Percentiles rank a stretch among this genome's conserved stretches.
phyloP scores from a whole-genome alignment of 2,888 invertebrate genomes.

The Lampropteryx suffumata region DNA sequence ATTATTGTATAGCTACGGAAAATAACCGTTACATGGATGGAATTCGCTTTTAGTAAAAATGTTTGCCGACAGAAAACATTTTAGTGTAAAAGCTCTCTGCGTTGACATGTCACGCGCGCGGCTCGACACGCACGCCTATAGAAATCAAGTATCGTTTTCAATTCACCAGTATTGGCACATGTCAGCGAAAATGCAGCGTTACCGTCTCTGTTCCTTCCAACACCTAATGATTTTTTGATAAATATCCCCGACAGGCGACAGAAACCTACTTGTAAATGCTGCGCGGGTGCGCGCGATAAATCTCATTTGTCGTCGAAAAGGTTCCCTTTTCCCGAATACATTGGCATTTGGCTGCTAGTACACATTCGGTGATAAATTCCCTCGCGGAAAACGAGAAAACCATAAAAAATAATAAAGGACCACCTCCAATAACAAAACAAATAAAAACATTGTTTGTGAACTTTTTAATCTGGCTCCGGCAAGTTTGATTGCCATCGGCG shows the following conservation, averaged over 20 bases:
- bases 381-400: slow-evolving; percentile 38
- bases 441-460: slow-evolving; percentile 36
- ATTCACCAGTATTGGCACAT: slow-evolving; percentile 13
- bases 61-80: slow-evolving; percentile 18
- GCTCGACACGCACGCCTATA: slow-evolving; percentile 10
- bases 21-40: background rate
- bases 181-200: slow-evolving; percentile 19
- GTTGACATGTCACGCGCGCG: slow-evolving; percentile 9
- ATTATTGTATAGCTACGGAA: background rate
- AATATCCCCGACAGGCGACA: slow-evolving; percentile 36
- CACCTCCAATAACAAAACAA: slow-evolving; percentile 36
- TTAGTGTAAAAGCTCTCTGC: slow-evolving; percentile 16
- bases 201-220: slow-evolving; percentile 25
- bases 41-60: slow-evolving; percentile 3
- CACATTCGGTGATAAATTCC: slow-evolving; percentile 55
- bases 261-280: slow-evolving; percentile 47
- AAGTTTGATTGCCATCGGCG: slow-evolving; percentile 63
- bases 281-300: slow-evolving; percentile 35
- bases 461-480: slow-evolving; percentile 64
- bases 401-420: slow-evolving; percentile 58
- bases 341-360: slow-evolving; percentile 41
- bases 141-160: slow-evolving; percentile 18
- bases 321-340: slow-evolving; percentile 43
- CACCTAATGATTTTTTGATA: slow-evolving; percentile 50
- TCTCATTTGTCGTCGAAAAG: slow-evolving; percentile 45